Evolutionary conservation across 2,797 vertebrate genomes (phyloP).

Genomic region (Poecilia gillii): DNA sequence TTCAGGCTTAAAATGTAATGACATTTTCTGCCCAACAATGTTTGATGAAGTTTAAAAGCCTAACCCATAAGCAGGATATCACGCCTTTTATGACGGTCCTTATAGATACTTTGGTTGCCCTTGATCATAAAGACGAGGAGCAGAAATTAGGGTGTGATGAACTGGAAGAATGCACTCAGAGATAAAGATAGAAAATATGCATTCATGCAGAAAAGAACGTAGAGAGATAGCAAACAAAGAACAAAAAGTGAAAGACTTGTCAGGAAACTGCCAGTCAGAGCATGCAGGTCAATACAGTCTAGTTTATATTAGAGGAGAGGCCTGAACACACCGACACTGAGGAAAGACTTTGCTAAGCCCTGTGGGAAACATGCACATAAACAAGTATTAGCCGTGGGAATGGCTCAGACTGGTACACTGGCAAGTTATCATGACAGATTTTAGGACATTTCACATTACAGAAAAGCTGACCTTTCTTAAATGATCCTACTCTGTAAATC

Average conservation of each 20-base stretch:
- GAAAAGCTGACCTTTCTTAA: conserved; percentile 11
- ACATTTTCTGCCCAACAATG: conserved; percentile 15
- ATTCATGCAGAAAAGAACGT: not conserved
- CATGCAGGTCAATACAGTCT: conserved; percentile 35
- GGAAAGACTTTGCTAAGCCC: conserved; percentile 34
- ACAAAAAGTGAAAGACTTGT: conserved; percentile 7
- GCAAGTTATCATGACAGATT: conserved; percentile 13
- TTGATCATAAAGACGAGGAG: conserved; percentile 51
- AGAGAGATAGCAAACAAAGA: not conserved
- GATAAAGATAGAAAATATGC: conserved; percentile 15
- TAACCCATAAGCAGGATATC: conserved; percentile 20
- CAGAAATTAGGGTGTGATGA: conserved; percentile 49
- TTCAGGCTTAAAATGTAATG: conserved; percentile 15
- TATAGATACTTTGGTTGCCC: conserved; percentile 55
- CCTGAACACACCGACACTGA: conserved; percentile 26
- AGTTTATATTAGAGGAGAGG: conserved; percentile 32
- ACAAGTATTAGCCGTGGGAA: conserved; percentile 26
- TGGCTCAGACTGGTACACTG: conserved; percentile 5
- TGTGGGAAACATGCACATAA: conserved; percentile 44
- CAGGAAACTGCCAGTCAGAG: conserved; percentile 30
- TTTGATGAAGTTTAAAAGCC: conserved; percentile 14
- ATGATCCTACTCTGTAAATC: conserved; percentile 9
- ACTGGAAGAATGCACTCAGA: conserved; percentile 9
- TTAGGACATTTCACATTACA: conserved; percentile 21
- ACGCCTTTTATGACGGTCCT: conserved; percentile 31